These are phyloP conservation scores for Tachyglossus aculeatus DNA, from an alignment of 2,797 vertebrate species.

Conservation along the genomic window DNA sequence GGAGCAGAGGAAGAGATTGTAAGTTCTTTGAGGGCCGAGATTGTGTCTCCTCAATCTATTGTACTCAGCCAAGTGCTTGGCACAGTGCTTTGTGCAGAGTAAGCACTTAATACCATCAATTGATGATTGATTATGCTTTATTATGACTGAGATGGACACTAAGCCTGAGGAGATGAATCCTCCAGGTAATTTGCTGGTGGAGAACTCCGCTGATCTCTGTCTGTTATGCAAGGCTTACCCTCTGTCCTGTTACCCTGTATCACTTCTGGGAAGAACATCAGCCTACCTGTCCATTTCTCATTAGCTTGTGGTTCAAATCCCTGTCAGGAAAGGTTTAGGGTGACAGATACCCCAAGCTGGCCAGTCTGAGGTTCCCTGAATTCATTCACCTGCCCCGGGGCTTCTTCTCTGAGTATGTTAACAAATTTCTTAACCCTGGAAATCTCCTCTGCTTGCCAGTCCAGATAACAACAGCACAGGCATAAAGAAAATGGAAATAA, in stretches of 20 bases:
- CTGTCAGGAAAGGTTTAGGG: constrained; percentile 60
- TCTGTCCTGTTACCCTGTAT: constrained; percentile 50
- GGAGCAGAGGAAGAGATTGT: too few species aligned
- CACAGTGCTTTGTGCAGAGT: neutral
- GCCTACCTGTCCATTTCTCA: constrained; percentile 45
- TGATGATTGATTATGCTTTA: too few species aligned
- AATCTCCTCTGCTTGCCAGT: neutral
- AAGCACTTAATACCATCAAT: neutral
- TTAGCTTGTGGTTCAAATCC: constrained; percentile 45
- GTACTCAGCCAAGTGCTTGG: too few species aligned
- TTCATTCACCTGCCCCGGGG: constrained; percentile 50
- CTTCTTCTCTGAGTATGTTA: constrained; percentile 30
- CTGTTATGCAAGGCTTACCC: constrained; percentile 33
- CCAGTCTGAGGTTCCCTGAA: constrained; percentile 40
- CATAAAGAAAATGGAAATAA: constrained; percentile 18
- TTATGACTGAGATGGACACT: too few species aligned
- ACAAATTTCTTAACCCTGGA: constrained; percentile 11
- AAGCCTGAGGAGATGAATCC: too few species aligned
- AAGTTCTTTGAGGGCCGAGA: neutral
- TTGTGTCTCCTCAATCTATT: neutral
- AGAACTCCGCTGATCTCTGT: neutral
- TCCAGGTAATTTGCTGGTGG: neutral
- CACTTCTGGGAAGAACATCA: constrained; percentile 30
- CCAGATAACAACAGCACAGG: neutral
- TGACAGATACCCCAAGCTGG: constrained; percentile 49